phyloP scores from a whole-genome alignment of 2,797 vertebrate species.

The Crocodylus rhombifer region DNA sequence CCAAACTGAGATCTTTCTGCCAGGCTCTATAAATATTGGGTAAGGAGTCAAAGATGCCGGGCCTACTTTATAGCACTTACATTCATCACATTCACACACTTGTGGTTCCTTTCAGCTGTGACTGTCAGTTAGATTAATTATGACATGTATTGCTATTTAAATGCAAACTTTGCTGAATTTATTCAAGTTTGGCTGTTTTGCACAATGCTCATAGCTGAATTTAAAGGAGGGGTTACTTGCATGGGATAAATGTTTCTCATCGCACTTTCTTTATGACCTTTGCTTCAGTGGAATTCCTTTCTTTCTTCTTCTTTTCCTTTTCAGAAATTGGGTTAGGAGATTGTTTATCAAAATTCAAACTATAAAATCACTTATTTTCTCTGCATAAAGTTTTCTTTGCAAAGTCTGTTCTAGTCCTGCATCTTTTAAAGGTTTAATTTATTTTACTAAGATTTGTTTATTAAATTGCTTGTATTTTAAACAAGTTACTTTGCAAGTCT shows the following conservation, averaged over 20 bases:
- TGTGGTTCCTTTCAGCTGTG: not conserved
- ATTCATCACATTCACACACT: not conserved
- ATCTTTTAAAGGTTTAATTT: not conserved
- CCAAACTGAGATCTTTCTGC: not conserved
- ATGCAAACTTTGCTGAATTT: not conserved
- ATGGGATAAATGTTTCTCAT: not conserved
- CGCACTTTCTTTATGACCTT: not conserved
- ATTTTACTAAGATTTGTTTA: constrained; percentile 25
- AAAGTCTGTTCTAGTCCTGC: too few relatives aligned
- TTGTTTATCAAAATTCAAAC: not conserved
- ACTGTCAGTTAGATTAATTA: not conserved
- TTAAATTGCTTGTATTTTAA: constrained; percentile 45
- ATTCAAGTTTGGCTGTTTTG: not conserved
- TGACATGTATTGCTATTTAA: constrained; percentile 8
- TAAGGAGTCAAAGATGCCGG: not conserved
- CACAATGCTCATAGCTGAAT: not conserved
- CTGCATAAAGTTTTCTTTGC: not conserved
- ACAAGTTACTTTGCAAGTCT: constrained; percentile 23
- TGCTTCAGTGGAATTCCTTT: not conserved
- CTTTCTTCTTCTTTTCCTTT: not conserved
- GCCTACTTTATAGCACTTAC: not conserved
- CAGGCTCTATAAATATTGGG: not conserved
- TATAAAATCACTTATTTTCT: not conserved
- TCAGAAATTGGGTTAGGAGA: not conserved
- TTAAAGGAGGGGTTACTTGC: not conserved